Conservation (phyloP, 2,113 vertebrate genomes). For the Sula dactylatra region DNA sequence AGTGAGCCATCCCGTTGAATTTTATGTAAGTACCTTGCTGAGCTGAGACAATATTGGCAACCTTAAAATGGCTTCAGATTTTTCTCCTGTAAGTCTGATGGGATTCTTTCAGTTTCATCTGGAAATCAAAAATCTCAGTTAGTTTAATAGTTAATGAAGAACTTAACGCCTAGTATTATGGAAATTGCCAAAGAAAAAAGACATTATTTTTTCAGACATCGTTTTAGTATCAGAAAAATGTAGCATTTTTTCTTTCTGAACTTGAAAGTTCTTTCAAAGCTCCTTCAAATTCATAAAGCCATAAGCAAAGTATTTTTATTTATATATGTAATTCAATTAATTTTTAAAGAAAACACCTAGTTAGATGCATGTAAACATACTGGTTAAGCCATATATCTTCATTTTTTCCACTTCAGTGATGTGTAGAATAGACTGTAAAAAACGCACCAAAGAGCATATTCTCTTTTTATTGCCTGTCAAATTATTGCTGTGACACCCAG, state of each 20-base stretch:
- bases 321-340: slow-evolving; percentile 66
- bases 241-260: not conserved
- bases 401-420: slow-evolving; percentile 74
- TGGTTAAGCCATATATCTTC: slow-evolving; percentile 71
- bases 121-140: not conserved
- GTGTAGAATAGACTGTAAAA: slow-evolving; percentile 64
- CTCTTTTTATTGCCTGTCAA: slow-evolving; percentile 75
- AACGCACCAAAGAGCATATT: slow-evolving; percentile 62
- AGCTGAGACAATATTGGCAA: not conserved
- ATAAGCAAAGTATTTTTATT: slow-evolving; percentile 45
- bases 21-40: not conserved
- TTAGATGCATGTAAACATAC: slow-evolving; percentile 70
- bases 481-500: slow-evolving; percentile 69
- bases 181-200: not conserved
- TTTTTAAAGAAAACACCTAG: slow-evolving; percentile 58
- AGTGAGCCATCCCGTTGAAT: not conserved
- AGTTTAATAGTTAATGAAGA: not conserved
- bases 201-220: not conserved
- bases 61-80: not conserved
- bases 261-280: slow-evolving; percentile 13
- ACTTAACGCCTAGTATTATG: not conserved
- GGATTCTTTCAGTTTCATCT: not conserved
- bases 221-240: not conserved
- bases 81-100: not conserved
- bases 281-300: slow-evolving; percentile 20